These are phyloP conservation scores for Homalodisca vitripennis DNA, from an alignment of 1,140 invertebrate genomes.

Conservation along the genomic window DNA sequence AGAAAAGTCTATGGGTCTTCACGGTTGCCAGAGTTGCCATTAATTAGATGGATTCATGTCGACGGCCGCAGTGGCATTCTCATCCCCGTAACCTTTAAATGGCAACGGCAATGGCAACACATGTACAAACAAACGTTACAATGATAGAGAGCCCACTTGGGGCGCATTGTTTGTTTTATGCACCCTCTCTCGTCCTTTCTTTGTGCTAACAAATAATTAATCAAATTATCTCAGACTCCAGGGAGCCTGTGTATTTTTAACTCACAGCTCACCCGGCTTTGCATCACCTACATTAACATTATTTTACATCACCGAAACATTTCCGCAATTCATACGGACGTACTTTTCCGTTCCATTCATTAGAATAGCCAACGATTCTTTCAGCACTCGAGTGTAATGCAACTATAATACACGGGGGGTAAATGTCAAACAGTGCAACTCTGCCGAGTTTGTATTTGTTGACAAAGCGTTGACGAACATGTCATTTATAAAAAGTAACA, in stretches of 20 bases:
- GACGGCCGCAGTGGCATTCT: background rate
- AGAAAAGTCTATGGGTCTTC: too few relatives aligned
- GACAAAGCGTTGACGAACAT: too few relatives aligned
- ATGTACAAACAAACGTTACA: constrained; percentile 3
- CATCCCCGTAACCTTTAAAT: constrained; percentile 14
- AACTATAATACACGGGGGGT: background rate
- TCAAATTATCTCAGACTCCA: constrained; percentile 16
- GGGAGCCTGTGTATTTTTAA: constrained; percentile 20
- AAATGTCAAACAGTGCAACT: background rate
- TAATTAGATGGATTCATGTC: too few relatives aligned
- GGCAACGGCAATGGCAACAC: constrained; percentile 13
- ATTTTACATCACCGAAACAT: constrained; percentile 18
- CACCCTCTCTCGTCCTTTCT: constrained; percentile 17
- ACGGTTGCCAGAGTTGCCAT: too few relatives aligned
- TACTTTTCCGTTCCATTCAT: background rate
- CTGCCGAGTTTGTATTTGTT: too few relatives aligned
- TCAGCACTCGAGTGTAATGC: constrained; percentile 15
- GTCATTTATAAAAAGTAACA: too few relatives aligned
- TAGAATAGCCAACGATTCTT: background rate
- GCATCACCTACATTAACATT: constrained; percentile 19
- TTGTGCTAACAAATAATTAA: constrained; percentile 21
- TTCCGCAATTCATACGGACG: constrained; percentile 13
- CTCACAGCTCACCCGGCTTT: background rate
- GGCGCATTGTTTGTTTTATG: constrained; percentile 17
- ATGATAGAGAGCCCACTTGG: constrained; percentile 20